Conservation (phyloP, 2,797 vertebrate genomes). For the Peromyscus attwateri region DNA sequence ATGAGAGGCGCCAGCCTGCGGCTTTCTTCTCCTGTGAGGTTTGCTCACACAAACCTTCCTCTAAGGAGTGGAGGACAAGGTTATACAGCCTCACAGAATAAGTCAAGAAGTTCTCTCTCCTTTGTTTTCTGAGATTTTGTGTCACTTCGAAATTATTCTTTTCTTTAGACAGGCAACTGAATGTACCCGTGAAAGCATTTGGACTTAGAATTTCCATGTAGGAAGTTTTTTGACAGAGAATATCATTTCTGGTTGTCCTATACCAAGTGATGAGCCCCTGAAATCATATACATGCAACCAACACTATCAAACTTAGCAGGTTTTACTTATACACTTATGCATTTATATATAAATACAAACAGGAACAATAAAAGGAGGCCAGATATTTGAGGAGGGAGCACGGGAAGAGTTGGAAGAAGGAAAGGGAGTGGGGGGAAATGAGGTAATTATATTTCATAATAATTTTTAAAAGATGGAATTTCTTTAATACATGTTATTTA, state of each 20-base stretch:
- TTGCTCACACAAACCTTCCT: background rate
- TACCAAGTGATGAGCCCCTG: background rate
- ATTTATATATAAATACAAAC: background rate
- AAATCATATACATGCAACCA: background rate
- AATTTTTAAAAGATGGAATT: conserved; percentile 36
- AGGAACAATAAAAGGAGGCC: background rate
- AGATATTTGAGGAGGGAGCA: too few species aligned
- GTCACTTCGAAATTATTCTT: conserved; percentile 3
- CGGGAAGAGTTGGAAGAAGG: background rate
- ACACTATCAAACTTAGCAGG: background rate
- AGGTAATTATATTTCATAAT: background rate
- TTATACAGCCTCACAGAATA: background rate
- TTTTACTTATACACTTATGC: background rate
- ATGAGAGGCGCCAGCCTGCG: background rate
- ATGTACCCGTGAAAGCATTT: background rate
- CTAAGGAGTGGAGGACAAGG: background rate
- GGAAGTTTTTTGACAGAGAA: conserved; percentile 50
- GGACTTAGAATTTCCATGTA: background rate
- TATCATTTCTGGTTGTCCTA: background rate
- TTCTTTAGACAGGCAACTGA: background rate
- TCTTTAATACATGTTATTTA: conserved; percentile 18
- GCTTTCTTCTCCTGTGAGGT: background rate
- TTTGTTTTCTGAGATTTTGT: conserved; percentile 47
- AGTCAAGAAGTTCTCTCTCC: background rate
- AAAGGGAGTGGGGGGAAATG: background rate